Evolutionary conservation across 2,113 vertebrate genomes (phyloP), one percentile per base, ranked within the genome.

Genomic region (Apus apus): DNA sequence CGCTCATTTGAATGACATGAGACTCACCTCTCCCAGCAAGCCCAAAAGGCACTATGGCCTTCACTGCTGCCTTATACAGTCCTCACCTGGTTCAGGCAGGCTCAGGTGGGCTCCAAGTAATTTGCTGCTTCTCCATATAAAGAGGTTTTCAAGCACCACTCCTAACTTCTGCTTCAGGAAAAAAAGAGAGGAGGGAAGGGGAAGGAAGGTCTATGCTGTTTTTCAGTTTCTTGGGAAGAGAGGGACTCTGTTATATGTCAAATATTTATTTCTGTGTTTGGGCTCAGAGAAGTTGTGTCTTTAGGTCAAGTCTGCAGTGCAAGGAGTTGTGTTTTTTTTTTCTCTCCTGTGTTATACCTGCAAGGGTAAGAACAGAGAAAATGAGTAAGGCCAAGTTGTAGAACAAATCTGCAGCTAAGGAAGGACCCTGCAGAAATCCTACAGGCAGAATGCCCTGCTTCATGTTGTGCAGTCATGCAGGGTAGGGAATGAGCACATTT

Each of bases 31-130:
- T 3, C 15, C 11, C 29, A 64, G 6, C 29, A 61, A 74, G 18
- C 1, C 36, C 19, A 23, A 16, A 26, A 22, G 2, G 4, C 4
- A 0, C 0, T 4, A 0, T 1, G 29, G 7, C 5, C 8, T 16
- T 43, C 46, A 2, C 36, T 8, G 22, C 23, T 57, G 36, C 58
- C 40, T 57, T 48, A 20, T n/a, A 16, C 5, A 38, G 34, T 27
- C 53, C 36, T 58, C 43, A 13, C 4, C 18, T 48, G 20, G 29
- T 18, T 29, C 40, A 19, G 6, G 53, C 48, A 46, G 29, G 4
- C 48, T 22, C 68, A 61, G 74, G 78, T 61, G 87, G 43, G 40
- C 40, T 51, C 21, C 30, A 18, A 19, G 10, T 14, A 8, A 46
- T 80, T 40, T 43, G n/a, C 53, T 57, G 74, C 43, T 65, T 66